Conservation (phyloP, 1,140 invertebrate genomes). For the Holotrichia oblita region DNA sequence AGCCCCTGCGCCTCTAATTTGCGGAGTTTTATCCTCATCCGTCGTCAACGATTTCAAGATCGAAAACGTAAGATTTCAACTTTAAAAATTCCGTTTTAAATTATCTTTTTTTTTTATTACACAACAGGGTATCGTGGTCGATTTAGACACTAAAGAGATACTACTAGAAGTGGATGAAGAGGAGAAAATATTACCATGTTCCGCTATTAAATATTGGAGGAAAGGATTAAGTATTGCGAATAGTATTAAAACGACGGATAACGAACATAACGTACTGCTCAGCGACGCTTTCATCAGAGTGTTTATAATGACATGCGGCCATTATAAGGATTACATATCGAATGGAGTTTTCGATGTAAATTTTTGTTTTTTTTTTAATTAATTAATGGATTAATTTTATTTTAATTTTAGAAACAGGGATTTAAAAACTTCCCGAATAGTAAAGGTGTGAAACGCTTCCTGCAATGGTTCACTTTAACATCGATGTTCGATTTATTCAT, state of each 20-base stretch:
- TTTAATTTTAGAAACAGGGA: slow-evolving; percentile 57
- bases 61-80: slow-evolving; percentile 60
- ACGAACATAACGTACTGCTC: slow-evolving; percentile 65
- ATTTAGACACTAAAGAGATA: slow-evolving; percentile 69
- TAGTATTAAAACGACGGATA: slow-evolving; percentile 62
- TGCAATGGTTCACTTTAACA: slow-evolving; percentile 86
- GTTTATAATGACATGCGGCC: slow-evolving; percentile 72
- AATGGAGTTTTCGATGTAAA: slow-evolving; percentile 68
- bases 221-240: slow-evolving; percentile 56
- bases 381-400: slow-evolving; percentile 3
- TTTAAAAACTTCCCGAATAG: slow-evolving; percentile 61
- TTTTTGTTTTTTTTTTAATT: slow-evolving; percentile 41
- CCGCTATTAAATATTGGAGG: slow-evolving; percentile 68
- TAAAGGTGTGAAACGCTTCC: slow-evolving; percentile 73
- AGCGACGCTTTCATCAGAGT: slow-evolving; percentile 74
- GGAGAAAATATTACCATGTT: slow-evolving; percentile 69
- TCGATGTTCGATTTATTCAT: slow-evolving; percentile 75
- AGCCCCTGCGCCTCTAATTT: slow-evolving; percentile 79
- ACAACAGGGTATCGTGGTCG: slow-evolving; percentile 71
- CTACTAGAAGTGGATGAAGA: slow-evolving; percentile 70
- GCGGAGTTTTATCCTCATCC: slow-evolving; percentile 70
- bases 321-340: slow-evolving; percentile 67
- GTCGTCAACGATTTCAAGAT: slow-evolving; percentile 62
- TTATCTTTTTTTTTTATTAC: slow-evolving; percentile 42
- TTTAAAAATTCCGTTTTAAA: not conserved